Evolutionary conservation across 2,797 vertebrate species (phyloP).

Genomic region (Forpus xanthops): DNA sequence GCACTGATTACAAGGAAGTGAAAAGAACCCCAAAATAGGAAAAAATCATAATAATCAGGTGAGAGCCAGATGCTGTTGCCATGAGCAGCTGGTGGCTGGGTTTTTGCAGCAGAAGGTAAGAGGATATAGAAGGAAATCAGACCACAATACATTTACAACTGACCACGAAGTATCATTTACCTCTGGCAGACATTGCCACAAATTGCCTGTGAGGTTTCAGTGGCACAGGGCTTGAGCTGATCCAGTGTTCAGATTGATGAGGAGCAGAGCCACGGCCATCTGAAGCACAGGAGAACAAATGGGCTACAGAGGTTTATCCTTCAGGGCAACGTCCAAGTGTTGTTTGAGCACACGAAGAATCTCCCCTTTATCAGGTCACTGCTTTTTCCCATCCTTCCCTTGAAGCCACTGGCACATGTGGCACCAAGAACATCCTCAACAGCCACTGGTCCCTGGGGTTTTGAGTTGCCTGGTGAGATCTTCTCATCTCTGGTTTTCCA

Average conservation of each 20-base stretch:
- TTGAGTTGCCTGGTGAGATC: not conserved
- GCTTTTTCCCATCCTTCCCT: not conserved
- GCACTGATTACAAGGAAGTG: not conserved
- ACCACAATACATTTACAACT: not conserved
- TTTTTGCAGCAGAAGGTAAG: not conserved
- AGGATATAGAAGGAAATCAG: not conserved
- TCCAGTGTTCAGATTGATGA: accelerated
- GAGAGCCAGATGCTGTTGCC: not conserved
- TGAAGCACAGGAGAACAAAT: not conserved
- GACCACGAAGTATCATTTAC: not conserved
- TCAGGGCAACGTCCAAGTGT: accelerated
- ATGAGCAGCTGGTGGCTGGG: not conserved
- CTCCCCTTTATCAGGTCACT: not conserved
- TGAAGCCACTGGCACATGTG: not conserved
- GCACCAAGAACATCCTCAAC: not conserved
- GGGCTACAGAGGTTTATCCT: not conserved
- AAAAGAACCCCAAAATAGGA: not conserved
- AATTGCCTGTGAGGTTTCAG: not conserved
- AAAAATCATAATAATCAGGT: not conserved
- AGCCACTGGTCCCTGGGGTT: not conserved
- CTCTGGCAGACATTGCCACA: not conserved
- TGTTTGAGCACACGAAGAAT: not conserved
- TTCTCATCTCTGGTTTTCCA: not conserved
- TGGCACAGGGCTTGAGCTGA: not conserved
- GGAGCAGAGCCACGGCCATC: accelerated